phyloP scores from a whole-genome alignment of 2,888 invertebrate species.

The Pemphredon lugubris region DNA sequence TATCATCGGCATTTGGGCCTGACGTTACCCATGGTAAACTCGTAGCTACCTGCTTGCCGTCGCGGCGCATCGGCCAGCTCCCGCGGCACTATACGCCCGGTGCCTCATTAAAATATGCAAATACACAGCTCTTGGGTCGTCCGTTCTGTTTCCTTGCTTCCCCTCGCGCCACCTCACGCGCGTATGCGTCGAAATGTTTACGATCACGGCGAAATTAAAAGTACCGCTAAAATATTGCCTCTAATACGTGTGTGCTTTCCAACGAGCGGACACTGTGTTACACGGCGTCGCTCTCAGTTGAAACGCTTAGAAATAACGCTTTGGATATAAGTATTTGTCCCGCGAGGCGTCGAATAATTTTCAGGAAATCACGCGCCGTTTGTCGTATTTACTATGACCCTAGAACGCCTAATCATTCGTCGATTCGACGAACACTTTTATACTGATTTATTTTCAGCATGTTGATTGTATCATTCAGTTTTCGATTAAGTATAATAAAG shows the following conservation, averaged over 20 bases:
- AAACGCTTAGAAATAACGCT: too few species aligned
- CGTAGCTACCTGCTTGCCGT: conserved; percentile 63
- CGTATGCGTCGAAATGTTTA: conserved; percentile 78
- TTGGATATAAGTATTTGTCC: too few species aligned
- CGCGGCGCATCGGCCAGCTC: conserved; percentile 62
- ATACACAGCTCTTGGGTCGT: conserved; percentile 73
- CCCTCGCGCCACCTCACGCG: conserved; percentile 50
- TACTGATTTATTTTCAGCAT: too few species aligned
- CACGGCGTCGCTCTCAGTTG: too few species aligned
- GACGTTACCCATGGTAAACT: conserved; percentile 51
- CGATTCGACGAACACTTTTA: too few species aligned
- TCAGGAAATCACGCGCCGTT: too few species aligned
- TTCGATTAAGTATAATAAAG: too few species aligned
- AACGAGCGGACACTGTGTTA: too few species aligned
- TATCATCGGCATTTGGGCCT: conserved; percentile 73
- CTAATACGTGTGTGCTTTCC: conserved; percentile 74
- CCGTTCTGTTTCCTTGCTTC: conserved; percentile 66
- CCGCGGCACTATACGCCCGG: conserved; percentile 66
- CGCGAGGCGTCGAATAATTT: too few species aligned
- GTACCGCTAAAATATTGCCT: conserved; percentile 78
- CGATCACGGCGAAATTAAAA: conserved; percentile 80
- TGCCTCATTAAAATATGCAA: conserved; percentile 81
- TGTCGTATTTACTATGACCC: too few species aligned
- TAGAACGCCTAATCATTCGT: too few species aligned
- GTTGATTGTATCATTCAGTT: too few species aligned